These are phyloP conservation scores for Sebastes aleutianus DNA, from an alignment of 2,797 vertebrate species.

Conservation along the genomic window DNA sequence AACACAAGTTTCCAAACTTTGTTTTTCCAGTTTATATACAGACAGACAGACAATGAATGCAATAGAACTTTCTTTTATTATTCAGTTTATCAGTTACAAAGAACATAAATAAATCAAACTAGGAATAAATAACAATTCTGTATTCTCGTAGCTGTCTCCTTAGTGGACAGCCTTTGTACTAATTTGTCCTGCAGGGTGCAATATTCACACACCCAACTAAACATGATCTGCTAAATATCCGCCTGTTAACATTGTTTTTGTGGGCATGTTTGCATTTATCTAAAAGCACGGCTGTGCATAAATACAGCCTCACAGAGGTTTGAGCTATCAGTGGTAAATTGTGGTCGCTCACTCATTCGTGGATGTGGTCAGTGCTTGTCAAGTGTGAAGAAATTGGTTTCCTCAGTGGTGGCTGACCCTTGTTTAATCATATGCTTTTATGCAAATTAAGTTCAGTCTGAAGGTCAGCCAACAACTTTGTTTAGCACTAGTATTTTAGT, in stretches of 20 bases:
- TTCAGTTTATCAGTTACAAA: no score
- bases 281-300: background rate
- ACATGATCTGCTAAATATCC: background rate
- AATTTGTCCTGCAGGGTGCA: no score
- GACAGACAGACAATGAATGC: no score
- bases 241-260: background rate
- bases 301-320: background rate
- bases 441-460: slow-evolving; percentile 54
- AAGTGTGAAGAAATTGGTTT: slow-evolving; percentile 49
- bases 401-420: slow-evolving; percentile 20
- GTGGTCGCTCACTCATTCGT: slow-evolving; percentile 36
- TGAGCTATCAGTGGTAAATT: slow-evolving; percentile 1
- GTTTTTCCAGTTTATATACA: no score
- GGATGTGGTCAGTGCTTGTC: slow-evolving; percentile 24
- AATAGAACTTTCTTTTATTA: no score
- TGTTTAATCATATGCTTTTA: slow-evolving; percentile 62
- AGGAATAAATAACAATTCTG: no score
- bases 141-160: no score
- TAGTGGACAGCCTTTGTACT: no score
- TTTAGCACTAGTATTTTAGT: slow-evolving; percentile 35
- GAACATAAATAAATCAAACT: no score
- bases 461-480: slow-evolving; percentile 55
- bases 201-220: background rate
- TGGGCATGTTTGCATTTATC: background rate
- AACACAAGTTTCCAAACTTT: no score